Conservation (phyloP, 2,113 vertebrate genomes). For the Ivindomyrus marchei region DNA sequence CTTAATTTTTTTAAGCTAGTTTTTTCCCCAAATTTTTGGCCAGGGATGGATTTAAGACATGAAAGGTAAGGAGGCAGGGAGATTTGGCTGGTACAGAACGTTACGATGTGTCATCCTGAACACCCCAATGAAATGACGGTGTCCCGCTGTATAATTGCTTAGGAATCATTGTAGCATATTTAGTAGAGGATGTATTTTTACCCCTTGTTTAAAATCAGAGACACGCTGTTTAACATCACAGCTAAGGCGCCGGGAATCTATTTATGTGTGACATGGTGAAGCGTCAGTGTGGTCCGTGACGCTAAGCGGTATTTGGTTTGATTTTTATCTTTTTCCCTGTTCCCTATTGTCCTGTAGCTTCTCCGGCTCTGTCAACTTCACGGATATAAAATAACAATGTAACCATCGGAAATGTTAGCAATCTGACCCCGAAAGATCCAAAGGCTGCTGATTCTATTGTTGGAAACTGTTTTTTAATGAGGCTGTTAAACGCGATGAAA, state of each 20-base stretch:
- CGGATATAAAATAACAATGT: neutral
- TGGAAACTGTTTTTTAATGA: neutral
- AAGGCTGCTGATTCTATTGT: neutral
- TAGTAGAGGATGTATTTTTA: conserved; percentile 13
- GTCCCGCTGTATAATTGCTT: neutral
- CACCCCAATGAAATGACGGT: neutral
- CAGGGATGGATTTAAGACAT: neutral
- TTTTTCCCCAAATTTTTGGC: neutral
- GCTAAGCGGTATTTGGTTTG: neutral
- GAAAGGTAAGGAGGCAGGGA: neutral
- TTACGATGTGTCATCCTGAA: neutral
- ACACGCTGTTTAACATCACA: conserved; percentile 38
- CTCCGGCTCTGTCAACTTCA: neutral
- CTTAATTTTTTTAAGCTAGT: neutral
- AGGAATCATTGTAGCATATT: neutral
- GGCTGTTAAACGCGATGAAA: neutral
- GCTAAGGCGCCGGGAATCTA: conserved; percentile 9
- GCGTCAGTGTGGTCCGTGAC: neutral
- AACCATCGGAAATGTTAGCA: neutral
- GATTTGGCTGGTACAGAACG: neutral
- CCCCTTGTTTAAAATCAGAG: conserved; percentile 35
- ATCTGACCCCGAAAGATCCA: neutral
- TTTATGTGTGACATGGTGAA: neutral
- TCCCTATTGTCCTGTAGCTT: neutral
- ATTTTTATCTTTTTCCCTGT: neutral